Evolutionary conservation across 2,888 invertebrate genomes (phyloP).

Genomic region (Plusia festucae): DNA sequence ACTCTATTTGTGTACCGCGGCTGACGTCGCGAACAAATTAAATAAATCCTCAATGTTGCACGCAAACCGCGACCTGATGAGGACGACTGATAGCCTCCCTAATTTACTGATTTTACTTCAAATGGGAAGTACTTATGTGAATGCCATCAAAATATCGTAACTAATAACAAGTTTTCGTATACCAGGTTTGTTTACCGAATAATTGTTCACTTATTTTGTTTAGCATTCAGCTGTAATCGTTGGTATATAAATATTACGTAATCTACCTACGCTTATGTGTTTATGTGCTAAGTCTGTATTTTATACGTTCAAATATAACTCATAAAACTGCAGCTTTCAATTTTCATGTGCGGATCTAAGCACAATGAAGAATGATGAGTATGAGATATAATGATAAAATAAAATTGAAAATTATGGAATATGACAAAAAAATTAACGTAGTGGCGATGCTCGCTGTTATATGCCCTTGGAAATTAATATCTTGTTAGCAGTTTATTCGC

Average conservation of each 20-base stretch:
- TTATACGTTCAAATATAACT: constrained; percentile 23
- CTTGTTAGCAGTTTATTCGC: constrained; percentile 75
- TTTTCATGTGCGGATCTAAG: constrained; percentile 22
- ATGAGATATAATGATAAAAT: constrained; percentile 12
- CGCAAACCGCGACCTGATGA: constrained; percentile 64
- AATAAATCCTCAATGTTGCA: constrained; percentile 70
- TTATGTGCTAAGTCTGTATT: constrained; percentile 11
- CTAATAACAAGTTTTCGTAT: constrained; percentile 10
- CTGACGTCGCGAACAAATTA: constrained; percentile 66
- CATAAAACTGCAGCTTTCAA: constrained; percentile 31
- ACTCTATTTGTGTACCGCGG: constrained; percentile 59
- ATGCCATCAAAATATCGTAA: constrained; percentile 30
- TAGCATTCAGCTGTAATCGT: not conserved
- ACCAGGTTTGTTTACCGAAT: not conserved
- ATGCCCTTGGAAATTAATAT: constrained; percentile 71
- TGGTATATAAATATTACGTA: not conserved
- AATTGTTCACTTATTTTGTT: not conserved
- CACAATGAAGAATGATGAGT: constrained; percentile 15
- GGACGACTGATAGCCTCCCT: constrained; percentile 56
- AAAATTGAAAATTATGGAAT: constrained; percentile 14
- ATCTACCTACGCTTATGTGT: constrained; percentile 4
- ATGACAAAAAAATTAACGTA: constrained; percentile 30
- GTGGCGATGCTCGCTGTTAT: constrained; percentile 40
- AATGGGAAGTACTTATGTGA: constrained; percentile 19
- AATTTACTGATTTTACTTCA: constrained; percentile 47